Percentiles rank a stretch among this genome's conserved stretches.
These are phyloP conservation scores for Callospermophilus lateralis DNA, from an alignment of 2,113 vertebrate genomes.

Conservation along the genomic window DNA sequence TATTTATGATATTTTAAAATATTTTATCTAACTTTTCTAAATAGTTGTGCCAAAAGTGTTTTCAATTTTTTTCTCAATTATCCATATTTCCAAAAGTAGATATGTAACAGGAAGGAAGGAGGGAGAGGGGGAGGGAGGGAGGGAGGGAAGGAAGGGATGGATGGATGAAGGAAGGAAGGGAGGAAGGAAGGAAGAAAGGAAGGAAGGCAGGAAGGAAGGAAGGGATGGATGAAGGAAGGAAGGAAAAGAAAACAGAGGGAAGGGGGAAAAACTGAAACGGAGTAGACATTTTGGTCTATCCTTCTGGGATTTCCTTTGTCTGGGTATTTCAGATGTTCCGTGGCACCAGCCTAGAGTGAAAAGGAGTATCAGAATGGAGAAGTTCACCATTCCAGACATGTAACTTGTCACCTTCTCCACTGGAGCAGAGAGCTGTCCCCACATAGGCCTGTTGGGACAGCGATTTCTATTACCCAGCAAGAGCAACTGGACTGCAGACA, in stretches of 20 bases:
- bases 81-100: neutral
- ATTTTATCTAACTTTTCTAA: slow-evolving; percentile 41
- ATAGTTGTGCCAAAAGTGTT: neutral
- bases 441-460: neutral
- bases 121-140: neutral
- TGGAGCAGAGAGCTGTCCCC: neutral
- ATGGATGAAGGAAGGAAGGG: accelerated
- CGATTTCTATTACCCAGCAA: neutral
- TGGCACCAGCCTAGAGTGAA: neutral
- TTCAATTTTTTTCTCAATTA: neutral
- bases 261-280: neutral
- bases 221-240: accelerated
- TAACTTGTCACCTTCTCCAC: neutral
- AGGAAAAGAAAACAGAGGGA: accelerated
- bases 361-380: neutral
- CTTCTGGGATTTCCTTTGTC: neutral
- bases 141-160: neutral
- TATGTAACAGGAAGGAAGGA: neutral
- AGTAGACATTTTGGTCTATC: neutral
- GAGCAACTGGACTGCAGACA: neutral
- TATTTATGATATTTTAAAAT: neutral
- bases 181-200: neutral
- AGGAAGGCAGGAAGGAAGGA: neutral
- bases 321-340: neutral
- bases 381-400: neutral